phyloP scores from a whole-genome alignment of 2,113 vertebrate genomes.

The Ophthalmolycus amberensis region DNA sequence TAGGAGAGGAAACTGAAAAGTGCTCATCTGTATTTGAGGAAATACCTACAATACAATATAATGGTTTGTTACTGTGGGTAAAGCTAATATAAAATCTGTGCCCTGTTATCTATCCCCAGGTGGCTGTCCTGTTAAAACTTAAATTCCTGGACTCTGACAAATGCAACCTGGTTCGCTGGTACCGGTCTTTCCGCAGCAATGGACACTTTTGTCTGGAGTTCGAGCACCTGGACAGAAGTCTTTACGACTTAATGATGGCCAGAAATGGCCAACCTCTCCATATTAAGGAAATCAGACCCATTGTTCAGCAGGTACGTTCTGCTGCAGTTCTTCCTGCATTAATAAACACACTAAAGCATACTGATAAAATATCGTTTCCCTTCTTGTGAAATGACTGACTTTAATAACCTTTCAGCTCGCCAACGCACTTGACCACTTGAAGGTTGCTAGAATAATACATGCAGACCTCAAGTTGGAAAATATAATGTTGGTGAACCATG shows the following conservation, averaged over 20 bases:
- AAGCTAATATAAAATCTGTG: not conserved
- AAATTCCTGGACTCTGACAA: not conserved
- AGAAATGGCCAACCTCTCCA: not conserved
- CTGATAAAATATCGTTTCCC: no score
- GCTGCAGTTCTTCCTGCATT: no score
- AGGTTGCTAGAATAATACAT: not conserved
- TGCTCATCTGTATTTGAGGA: not conserved
- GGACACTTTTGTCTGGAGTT: constrained; percentile 31
- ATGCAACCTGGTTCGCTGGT: constrained; percentile 11
- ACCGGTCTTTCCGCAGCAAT: not conserved
- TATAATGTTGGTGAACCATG: constrained; percentile 38
- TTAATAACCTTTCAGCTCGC: constrained; percentile 8
- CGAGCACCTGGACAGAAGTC: constrained; percentile 39
- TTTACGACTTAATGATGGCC: constrained; percentile 7
- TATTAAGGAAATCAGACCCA: not conserved
- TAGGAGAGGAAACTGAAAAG: not conserved
- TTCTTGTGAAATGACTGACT: no score
- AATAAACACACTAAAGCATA: no score
- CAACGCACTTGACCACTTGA: not conserved
- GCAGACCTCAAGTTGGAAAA: constrained; percentile 37
- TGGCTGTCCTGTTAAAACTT: not conserved
- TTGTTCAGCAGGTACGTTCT: constrained; percentile 17
- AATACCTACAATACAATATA: not conserved
- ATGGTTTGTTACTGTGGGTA: not conserved
- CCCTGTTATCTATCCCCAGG: not conserved